Evolutionary conservation across 1,140 invertebrate genomes (phyloP).

Genomic region (Batillaria attramentaria): DNA sequence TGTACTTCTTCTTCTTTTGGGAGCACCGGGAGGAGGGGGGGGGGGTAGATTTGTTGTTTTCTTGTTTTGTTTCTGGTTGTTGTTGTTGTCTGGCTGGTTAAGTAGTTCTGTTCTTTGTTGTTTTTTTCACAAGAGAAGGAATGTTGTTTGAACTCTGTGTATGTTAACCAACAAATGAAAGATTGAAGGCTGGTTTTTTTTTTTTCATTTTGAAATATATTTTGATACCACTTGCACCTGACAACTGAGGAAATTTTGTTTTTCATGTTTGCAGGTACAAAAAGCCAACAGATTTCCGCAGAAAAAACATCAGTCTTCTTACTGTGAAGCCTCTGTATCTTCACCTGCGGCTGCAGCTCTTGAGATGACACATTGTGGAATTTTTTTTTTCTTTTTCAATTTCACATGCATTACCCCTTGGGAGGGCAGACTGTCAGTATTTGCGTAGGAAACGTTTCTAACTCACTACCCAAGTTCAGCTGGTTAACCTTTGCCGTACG

Average conservation of each 20-base stretch:
- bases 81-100: not conserved
- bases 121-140: not conserved
- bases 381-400: no score
- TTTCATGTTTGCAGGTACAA: no score
- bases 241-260: no score
- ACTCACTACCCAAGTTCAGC: no score
- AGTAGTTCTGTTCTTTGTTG: not conserved
- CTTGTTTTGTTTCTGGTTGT: no score
- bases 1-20: no score
- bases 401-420: no score
- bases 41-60: no score
- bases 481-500: no score
- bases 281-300: slow-evolving; percentile 63
- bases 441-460: no score
- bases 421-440: no score
- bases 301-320: slow-evolving; percentile 61
- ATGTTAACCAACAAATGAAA: not conserved
- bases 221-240: slow-evolving; percentile 26
- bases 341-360: slow-evolving; percentile 54
- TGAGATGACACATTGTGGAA: slow-evolving; percentile 28
- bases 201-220: not conserved
- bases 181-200: not conserved
- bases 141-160: not conserved
- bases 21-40: no score
- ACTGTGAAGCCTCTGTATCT: slow-evolving; percentile 67